These are phyloP conservation scores for Muschampia plurimacula DNA, from an alignment of 2,888 invertebrate species.

Conservation along the genomic window DNA sequence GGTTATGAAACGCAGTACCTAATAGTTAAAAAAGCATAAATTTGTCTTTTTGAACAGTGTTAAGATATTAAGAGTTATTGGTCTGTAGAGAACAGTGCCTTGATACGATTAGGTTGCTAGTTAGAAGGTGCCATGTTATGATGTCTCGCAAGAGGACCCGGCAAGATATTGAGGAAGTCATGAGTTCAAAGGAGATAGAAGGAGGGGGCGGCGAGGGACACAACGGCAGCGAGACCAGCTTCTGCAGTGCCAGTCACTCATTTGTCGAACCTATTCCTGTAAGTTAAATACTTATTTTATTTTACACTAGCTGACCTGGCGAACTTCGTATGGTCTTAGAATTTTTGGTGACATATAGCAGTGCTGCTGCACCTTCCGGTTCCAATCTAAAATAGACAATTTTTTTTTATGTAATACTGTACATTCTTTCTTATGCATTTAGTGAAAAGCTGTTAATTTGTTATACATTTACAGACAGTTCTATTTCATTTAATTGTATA, in stretches of 20 bases:
- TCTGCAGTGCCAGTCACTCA: constrained; percentile 58
- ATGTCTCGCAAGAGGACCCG: constrained; percentile 79
- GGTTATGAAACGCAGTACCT: constrained; percentile 22
- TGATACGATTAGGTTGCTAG: constrained; percentile 16
- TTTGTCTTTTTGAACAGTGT: not conserved
- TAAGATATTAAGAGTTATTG: not conserved
- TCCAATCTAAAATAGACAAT: too few relatives aligned
- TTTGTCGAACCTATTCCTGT: constrained; percentile 57
- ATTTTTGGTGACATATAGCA: too few relatives aligned
- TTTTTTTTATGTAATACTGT: too few relatives aligned
- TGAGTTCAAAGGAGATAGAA: constrained; percentile 67
- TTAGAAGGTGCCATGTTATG: constrained; percentile 65
- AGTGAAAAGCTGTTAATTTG: too few relatives aligned
- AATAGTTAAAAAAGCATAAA: not conserved
- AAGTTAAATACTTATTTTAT: constrained; percentile 49
- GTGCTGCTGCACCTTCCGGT: too few relatives aligned
- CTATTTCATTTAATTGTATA: too few relatives aligned
- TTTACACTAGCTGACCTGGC: too few relatives aligned
- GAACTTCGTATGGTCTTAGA: too few relatives aligned
- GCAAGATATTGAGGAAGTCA: constrained; percentile 63
- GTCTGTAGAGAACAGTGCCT: constrained; percentile 12
- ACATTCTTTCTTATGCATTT: too few relatives aligned
- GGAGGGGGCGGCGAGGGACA: constrained; percentile 59
- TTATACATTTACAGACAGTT: too few relatives aligned
- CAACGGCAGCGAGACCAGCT: constrained; percentile 68